Percentiles rank a stretch among this genome's conserved stretches.
Conservation (phyloP, 2,797 vertebrate genomes). For the Tamandua tetradactyla region DNA sequence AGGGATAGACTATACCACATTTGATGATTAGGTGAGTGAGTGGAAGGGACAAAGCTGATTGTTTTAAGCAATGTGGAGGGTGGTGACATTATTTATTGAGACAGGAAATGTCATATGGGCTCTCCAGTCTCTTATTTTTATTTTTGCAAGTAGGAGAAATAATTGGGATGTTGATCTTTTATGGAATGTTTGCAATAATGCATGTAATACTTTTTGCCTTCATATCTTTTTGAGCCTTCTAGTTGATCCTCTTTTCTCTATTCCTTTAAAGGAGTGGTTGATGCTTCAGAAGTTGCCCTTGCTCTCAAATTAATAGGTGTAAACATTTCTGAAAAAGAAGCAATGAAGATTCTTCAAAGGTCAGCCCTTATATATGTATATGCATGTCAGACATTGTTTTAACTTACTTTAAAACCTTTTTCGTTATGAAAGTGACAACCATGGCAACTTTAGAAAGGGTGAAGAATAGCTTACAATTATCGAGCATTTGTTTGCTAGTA, state of each 20-base stretch:
- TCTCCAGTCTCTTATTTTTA: background rate
- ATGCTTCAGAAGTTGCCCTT: slow-evolving; percentile 90
- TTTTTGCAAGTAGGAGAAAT: background rate
- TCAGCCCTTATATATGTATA: slow-evolving; percentile 74
- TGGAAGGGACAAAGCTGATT: background rate
- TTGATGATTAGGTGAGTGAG: background rate
- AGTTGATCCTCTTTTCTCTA: slow-evolving; percentile 51
- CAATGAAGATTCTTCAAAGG: slow-evolving; percentile 93
- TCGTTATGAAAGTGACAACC: background rate
- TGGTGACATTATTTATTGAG: background rate
- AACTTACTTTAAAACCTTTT: background rate
- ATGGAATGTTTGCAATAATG: background rate
- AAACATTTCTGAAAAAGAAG: slow-evolving; percentile 88
- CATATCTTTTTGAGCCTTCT: background rate
- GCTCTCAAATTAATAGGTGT: slow-evolving; percentile 90
- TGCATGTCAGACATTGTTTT: background rate
- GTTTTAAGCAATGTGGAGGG: background rate
- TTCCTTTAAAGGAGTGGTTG: slow-evolving; percentile 88
- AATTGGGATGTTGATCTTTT: background rate
- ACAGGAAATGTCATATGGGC: background rate
- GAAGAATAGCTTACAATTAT: background rate
- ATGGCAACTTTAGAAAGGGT: background rate
- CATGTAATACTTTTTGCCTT: background rate
- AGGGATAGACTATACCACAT: background rate
- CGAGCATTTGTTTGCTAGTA: background rate